Evolutionary conservation across 2,888 invertebrate species (phyloP), one percentile per base, ranked within the genome.

Genomic region (Mechanitis messenoides): DNA sequence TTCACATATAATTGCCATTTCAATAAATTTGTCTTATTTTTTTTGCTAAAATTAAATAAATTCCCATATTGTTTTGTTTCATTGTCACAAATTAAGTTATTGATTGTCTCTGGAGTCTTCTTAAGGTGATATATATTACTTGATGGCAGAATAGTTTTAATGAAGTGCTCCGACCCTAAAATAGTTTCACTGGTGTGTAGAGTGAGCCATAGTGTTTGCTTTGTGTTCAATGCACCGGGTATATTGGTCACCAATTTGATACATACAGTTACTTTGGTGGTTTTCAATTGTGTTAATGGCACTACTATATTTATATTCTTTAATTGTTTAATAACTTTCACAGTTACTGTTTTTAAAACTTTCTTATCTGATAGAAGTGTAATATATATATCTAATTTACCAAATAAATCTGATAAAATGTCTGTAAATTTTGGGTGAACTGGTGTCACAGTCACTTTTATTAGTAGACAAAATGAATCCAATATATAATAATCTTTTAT

Each of bases 101-200:
- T 71, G n/a, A 78, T 61, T 33, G 72, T 59, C 46, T 70, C 71
- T 28, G 68, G 65, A 3, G 71, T 50, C n/a, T 75, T 68, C 63
- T 79, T 83, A 3, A 79, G 53, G 20, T 54, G 66, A 54, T 63
- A 65, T 50, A 71, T 57, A 60, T 68, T 65, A 7, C 67, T 70
- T 50, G 67, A 62, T 4, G 45, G 20, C 28, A 28, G 33, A n/a
- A 67, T 59, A 33, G 67, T 70, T 68, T 74, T 80, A 11, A 87
- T 80, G 59, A 89, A 88, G 63, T 86, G 74, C 70, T 87, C 84
- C 0, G 83, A 75, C 55, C 73, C 73, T 33, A 89, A 56, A 33
- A 58, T 54, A 3, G 81, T 67, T 45, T 68, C 60, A 65, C 83
- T 83, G 45, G 67, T 72, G 59, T 83, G 84, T 3, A 90, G 66